Base-by-base conservation (phyloP, 2,888 invertebrate genomes). In the Lycia hirtaria region DNA sequence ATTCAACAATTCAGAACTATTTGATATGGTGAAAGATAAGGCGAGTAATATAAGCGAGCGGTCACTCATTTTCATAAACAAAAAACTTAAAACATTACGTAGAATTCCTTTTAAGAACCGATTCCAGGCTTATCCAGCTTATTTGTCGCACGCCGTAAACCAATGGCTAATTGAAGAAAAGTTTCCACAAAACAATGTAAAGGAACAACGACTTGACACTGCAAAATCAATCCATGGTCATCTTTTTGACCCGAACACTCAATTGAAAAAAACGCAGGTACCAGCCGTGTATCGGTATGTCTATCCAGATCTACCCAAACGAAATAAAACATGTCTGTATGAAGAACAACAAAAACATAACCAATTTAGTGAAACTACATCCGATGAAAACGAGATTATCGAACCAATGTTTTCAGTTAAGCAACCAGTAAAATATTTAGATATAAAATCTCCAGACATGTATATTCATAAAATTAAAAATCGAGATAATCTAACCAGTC, bases 11-110 rank as follows among this genome's bases (percentile, higher is more conserved):
- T 75, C 71, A 9, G 77, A 76, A 44, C 51, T 88, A 44, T 81
- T 76, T 45, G 73, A 81, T 56, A 62, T 78, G 40, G 72, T 62
- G 3, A 65, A 65, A 2, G 61, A 65, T 7, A 80, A 78, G 68
- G 62, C 73, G 20, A 78, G 73, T 33, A 82, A 75, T 59, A 65
- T 85, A 15, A 80, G 73, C 59, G 81, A 83, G 70, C 76, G 88
- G 64, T 83, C 90, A 17, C 84, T 80, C 52, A 70, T 89, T n/a
- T 83, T 72, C 41, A 72, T 86, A 19, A 83, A 85, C 41, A 77
- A 80, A 60, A 80, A 71, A 60, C 77, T 67, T 59, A 83, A 64
- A 55, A 76, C 71, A 6, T 69, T 33, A 4, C 35, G 32, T 17
- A 22, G 32, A n/a, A 22, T 33, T 24, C 47, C 33, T 9, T 15